Evolutionary conservation across 2,888 invertebrate genomes (phyloP), one percentile per base, ranked within the genome.

Genomic region (Octonoba sinensis): DNA sequence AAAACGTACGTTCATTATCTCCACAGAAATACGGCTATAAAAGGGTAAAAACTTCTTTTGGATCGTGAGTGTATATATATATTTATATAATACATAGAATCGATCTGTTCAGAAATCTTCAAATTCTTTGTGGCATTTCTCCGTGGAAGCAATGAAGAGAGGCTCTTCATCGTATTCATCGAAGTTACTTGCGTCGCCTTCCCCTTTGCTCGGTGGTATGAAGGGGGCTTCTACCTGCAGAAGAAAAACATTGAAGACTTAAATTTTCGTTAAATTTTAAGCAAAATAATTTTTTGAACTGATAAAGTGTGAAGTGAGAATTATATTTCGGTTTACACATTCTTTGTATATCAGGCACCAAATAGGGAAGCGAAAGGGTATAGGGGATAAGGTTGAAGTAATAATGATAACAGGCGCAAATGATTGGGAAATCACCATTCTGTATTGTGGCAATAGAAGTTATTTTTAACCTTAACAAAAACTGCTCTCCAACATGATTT

Each of bases 101-200:
- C n/a, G 36, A 16, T 47, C 22, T 36, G 15, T 65, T 84, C 72
- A 84, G 57, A 83, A 84, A 60, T 86, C 85, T 15, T 74, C 85
- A 77, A 86, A 86, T 72, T 86, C 86, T 67, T 86, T 85, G 51
- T 85, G 83, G 73, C 85, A 86, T 65, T 85, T 75, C 74, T 86
- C 86, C 2, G 85, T 84, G 12, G 85, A 72, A 6, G 85, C 84
- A 36, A 85, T 83, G 44, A 84, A 77, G 12, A 86, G 74, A 11
- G 84, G 82, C 72, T 86, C 85, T 66, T 86, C 86, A 27, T 86
- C 86, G 66, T 86, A 86, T 46, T 86, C 85, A 49, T 86, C 85
- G 79, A 86, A 86, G 70, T 86, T 86, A 44, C 85, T 84, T 12
- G 85, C 82, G 71, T 86, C 86, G 16, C 86, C 86, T n/a, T 85